Conservation (phyloP, 2,113 vertebrate species). For the Dasypus novemcinctus region DNA sequence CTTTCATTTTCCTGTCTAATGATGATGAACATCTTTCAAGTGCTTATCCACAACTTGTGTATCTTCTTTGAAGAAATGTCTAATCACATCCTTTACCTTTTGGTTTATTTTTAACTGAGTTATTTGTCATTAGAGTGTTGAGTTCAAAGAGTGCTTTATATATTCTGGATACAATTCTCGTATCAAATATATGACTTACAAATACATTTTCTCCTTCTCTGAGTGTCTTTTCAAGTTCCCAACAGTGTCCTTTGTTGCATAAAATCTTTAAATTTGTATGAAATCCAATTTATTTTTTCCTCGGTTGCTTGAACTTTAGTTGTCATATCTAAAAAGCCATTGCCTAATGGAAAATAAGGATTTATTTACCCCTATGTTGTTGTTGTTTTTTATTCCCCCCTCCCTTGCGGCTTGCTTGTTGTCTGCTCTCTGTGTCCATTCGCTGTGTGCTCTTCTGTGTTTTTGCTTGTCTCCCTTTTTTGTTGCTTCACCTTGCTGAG, state of each 20-base stretch:
- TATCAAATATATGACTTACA: neutral
- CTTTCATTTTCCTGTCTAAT: too few relatives aligned
- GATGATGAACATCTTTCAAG: too few relatives aligned
- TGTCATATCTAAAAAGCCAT: neutral
- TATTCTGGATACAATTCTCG: neutral
- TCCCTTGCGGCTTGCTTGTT: too few relatives aligned
- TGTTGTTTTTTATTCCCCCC: too few relatives aligned
- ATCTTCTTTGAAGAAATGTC: too few relatives aligned
- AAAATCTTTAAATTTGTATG: neutral
- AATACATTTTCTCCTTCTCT: neutral
- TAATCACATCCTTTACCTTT: neutral
- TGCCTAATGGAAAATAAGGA: neutral
- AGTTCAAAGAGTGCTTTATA: neutral
- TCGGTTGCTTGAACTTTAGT: neutral
- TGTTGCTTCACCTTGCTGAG: too few relatives aligned
- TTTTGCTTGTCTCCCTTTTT: too few relatives aligned
- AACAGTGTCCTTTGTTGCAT: neutral
- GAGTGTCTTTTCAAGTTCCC: neutral
- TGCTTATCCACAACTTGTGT: neutral
- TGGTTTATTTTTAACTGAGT: conserved; percentile 1
- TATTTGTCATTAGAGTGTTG: conserved; percentile 5
- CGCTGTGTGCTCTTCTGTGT: too few relatives aligned
- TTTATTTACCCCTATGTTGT: neutral
- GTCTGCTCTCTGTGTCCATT: too few relatives aligned
- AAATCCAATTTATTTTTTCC: too few relatives aligned